Conservation (phyloP, 2,797 vertebrate species). For the Oreonectes daqikongensis region DNA sequence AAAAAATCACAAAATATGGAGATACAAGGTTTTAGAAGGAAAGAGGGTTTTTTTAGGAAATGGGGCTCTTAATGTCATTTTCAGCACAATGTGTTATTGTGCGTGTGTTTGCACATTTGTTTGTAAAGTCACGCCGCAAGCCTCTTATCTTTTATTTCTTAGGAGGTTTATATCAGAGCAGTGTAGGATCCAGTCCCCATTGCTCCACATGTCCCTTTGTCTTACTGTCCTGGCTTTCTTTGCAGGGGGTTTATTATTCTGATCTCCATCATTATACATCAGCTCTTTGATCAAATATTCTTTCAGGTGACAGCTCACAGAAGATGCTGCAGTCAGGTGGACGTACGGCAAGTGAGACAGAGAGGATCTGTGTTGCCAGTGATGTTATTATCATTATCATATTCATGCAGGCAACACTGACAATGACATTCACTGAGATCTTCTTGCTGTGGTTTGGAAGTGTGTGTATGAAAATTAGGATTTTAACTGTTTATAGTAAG, state of each 20-base stretch:
- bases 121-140: too few relatives aligned
- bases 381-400: neutral
- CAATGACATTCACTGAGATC: neutral
- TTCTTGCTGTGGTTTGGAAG: too few relatives aligned
- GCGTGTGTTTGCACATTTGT: too few relatives aligned
- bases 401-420: neutral
- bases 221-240: slow-evolving; percentile 8
- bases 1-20: too few relatives aligned
- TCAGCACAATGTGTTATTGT: too few relatives aligned
- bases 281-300: slow-evolving; percentile 58
- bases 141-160: too few relatives aligned
- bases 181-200: slow-evolving; percentile 3
- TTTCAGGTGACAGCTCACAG: slow-evolving; percentile 30
- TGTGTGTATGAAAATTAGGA: too few relatives aligned
- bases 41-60: too few relatives aligned
- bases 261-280: neutral
- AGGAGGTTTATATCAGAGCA: neutral
- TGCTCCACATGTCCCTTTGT: neutral
- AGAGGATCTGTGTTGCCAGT: slow-evolving; percentile 13
- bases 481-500: too few relatives aligned
- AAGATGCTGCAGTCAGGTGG: slow-evolving; percentile 23
- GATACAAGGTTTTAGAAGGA: too few relatives aligned
- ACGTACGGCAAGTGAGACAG: slow-evolving; percentile 36
- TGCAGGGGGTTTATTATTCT: neutral
- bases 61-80: too few relatives aligned